Evolutionary conservation across 2,888 invertebrate genomes (phyloP), one percentile per base, ranked within the genome.

Genomic region (Melieria omissa): DNA sequence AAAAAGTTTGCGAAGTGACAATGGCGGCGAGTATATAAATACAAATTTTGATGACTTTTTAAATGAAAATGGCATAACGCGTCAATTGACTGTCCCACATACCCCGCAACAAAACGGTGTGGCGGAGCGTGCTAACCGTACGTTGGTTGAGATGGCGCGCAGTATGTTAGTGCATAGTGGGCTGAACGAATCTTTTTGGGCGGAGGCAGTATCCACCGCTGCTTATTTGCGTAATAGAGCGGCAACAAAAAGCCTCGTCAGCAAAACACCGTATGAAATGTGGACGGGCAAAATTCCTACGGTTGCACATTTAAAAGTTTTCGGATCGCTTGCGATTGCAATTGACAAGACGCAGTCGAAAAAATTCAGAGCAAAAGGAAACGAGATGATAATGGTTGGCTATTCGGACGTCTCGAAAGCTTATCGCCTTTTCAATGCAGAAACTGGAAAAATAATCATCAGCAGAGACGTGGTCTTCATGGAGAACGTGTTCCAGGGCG

Each of bases 121-220:
- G 45, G 75, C 75, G 4, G 75, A 75, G 63, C 55, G 74, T 8
- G 74, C 70, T 5, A 76, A 77, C 41, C 55, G 74, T 44, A 74
- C 77, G 5, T 71, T 78, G 12, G 71, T 81, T 29, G 80, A 83
- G 49, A 75, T 77, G 68, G 81, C 81, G 5, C 73, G 82, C 29
- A 42, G 49, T 47, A 63, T 55, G 57, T 73, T 45, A 78, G 14
- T 75, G 1, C 72, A 77, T 42, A 68, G 77, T 47, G 74, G 68
- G 9, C 61, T 81, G 29, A 75, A 14, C 78, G 80, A 73, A 62
- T 44, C 72, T 41, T 72, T 79, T 41, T 80, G 80, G 71, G 79
- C 71, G 44, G 76, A 78, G 16, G 77, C 76, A 12, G 47, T 74
- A n/a, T 71, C 70, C 4, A 78, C 76, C 41, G 73, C 77, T 16